Evolutionary conservation across 2,113 vertebrate genomes (phyloP).

Genomic region (Ptyas mucosa): DNA sequence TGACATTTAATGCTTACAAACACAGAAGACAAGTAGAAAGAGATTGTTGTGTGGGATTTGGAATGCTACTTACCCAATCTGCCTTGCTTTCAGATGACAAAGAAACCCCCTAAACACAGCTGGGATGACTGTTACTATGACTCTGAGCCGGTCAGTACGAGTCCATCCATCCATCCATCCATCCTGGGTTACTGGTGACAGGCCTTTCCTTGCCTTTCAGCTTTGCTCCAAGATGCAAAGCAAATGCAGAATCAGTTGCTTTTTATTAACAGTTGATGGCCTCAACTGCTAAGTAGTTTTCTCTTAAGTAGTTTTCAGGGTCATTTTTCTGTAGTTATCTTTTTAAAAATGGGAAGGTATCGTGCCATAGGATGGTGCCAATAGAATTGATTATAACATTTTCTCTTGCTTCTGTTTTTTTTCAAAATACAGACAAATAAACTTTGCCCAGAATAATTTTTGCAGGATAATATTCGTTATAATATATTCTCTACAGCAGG

Average conservation of each 20-base stretch:
- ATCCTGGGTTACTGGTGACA: conserved; percentile 50
- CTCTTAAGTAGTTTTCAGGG: neutral
- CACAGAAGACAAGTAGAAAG: conserved; percentile 24
- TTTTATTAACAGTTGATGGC: conserved; percentile 15
- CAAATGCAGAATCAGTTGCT: conserved; percentile 34
- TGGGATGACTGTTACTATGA: conserved; percentile 96
- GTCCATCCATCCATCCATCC: conserved; percentile 25
- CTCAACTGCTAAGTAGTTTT: neutral
- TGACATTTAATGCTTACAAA: neutral
- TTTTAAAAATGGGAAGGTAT: neutral
- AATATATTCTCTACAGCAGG: neutral
- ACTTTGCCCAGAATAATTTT: neutral
- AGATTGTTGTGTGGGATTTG: conserved; percentile 38
- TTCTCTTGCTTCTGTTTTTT: neutral
- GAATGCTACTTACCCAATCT: conserved; percentile 74
- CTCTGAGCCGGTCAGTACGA: conserved; percentile 93
- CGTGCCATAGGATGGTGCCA: rapidly evolving
- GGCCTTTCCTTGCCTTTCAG: conserved; percentile 29
- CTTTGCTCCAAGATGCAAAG: conserved; percentile 28
- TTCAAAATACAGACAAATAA: neutral
- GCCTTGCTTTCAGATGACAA: conserved; percentile 95
- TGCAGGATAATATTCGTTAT: neutral
- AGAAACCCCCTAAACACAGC: conserved; percentile 85
- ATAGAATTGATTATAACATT: neutral
- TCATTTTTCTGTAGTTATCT: conserved; percentile 30